Evolutionary conservation across 2,113 vertebrate genomes (phyloP).

Genomic region (mouse (Mus musculus)): GRCm39 chr13:15289001-15289500

Average conservation of each 20-base stretch:
- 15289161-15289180: not conserved
- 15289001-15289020: not conserved
- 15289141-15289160: not conserved
- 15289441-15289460: no score
- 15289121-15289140: not conserved
- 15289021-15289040: not conserved
- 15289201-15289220: not conserved
- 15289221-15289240: not conserved
- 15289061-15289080: not conserved
- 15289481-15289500: no score
- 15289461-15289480: no score
- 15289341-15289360: no score
- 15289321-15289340: no score
- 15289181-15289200: not conserved
- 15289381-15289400: no score
- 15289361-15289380: no score
- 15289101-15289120: not conserved
- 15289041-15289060: not conserved
- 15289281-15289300: not conserved
- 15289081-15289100: not conserved
- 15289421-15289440: no score
- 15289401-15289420: no score
- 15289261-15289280: not conserved
- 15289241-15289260: not conserved
- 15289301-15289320: no score